These are phyloP conservation scores for Galagoides demidoff DNA, from an alignment of 2,797 vertebrate genomes.

Conservation along the genomic window DNA sequence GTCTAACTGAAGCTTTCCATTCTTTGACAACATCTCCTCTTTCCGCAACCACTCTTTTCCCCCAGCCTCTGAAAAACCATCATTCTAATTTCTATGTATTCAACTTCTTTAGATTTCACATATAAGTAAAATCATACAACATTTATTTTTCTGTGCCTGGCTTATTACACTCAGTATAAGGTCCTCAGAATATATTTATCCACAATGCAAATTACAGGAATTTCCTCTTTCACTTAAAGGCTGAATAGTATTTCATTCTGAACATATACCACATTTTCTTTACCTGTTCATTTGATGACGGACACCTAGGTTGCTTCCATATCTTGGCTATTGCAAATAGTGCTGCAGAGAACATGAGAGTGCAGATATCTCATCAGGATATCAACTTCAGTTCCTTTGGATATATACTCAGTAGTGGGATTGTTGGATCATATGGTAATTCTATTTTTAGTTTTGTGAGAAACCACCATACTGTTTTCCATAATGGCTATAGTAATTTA, in stretches of 20 bases:
- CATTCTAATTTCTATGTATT: neutral
- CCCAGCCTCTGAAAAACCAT: neutral
- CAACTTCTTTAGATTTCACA: neutral
- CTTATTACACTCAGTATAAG: neutral
- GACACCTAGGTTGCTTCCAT: neutral
- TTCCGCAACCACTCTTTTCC: neutral
- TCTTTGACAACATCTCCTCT: neutral
- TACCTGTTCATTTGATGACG: neutral
- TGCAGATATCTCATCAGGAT: neutral
- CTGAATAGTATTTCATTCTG: neutral
- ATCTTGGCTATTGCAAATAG: neutral
- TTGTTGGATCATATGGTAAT: neutral
- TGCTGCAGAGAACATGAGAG: neutral
- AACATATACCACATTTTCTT: neutral
- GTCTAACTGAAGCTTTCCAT: neutral
- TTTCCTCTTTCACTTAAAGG: no score
- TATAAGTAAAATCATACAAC: neutral
- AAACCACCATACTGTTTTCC: neutral
- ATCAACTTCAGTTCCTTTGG: neutral
- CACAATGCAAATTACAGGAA: neutral
- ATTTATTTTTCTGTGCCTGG: neutral
- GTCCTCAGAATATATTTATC: neutral
- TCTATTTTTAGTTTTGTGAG: neutral
- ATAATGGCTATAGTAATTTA: neutral
- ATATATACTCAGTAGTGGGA: neutral